Conservation (phyloP, 2,797 vertebrate genomes). For the Clangula hyemalis region DNA sequence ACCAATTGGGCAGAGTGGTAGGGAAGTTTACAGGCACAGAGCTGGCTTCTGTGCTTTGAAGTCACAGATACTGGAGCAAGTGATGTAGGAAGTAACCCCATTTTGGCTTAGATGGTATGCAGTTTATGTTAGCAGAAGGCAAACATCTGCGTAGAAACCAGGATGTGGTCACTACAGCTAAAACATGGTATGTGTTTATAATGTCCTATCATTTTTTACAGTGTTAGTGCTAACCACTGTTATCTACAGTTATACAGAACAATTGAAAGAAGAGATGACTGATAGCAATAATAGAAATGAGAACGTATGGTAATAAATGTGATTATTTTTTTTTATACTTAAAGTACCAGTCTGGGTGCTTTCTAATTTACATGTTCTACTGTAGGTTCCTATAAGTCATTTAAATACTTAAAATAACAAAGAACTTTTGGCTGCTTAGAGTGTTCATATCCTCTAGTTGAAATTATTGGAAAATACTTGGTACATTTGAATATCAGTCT, state of each 20-base stretch:
- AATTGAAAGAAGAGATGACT: not conserved
- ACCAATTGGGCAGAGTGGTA: not conserved
- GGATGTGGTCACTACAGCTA: not conserved
- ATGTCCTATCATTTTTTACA: not conserved
- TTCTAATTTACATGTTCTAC: not conserved
- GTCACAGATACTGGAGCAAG: not conserved
- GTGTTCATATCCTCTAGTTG: not conserved
- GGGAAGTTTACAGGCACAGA: not conserved
- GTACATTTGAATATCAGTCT: not conserved
- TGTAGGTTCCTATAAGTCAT: not conserved
- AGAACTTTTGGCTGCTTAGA: not conserved
- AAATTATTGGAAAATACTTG: not conserved
- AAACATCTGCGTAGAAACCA: not conserved
- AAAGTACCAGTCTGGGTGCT: not conserved
- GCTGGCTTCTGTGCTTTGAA: not conserved
- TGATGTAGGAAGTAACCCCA: not conserved
- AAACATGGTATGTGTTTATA: not conserved
- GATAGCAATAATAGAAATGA: not conserved
- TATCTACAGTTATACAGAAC: not conserved
- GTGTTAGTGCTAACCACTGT: not conserved
- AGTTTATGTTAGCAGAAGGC: not conserved
- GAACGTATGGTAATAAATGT: not conserved
- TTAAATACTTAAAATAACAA: not conserved
- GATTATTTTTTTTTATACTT: not conserved
- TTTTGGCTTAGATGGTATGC: not conserved